Percentiles rank a stretch among this genome's conserved stretches.
These are phyloP conservation scores for Torymus auratus DNA, from an alignment of 2,888 invertebrate species.

Conservation along the genomic window DNA sequence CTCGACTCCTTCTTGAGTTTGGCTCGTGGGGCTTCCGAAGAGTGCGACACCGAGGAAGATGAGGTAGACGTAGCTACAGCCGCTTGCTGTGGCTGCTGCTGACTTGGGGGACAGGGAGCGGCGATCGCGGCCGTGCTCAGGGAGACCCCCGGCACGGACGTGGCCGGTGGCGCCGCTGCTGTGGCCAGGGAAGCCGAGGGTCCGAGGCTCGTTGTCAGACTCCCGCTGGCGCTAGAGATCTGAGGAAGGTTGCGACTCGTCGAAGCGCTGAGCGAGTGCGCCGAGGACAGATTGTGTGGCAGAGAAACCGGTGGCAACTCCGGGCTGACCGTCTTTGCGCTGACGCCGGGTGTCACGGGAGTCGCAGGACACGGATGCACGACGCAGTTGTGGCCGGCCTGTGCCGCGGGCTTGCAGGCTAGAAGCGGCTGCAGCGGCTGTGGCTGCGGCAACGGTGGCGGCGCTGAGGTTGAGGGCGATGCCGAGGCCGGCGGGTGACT, in stretches of 20 bases:
- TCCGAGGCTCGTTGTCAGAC: conserved; percentile 17
- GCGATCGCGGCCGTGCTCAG: too few relatives aligned
- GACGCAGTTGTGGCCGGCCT: conserved; percentile 65
- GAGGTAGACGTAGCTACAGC: conserved; percentile 57
- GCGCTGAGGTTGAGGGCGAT: conserved; percentile 72
- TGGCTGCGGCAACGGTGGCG: conserved; percentile 78
- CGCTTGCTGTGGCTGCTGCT: conserved; percentile 55
- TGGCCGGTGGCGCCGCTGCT: neutral
- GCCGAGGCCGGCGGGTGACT: conserved; percentile 82
- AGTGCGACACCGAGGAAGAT: conserved; percentile 59
- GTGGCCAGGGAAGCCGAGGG: too few relatives aligned
- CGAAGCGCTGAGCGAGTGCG: conserved; percentile 53
- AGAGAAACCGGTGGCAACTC: conserved; percentile 72
- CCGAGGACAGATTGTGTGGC: conserved; percentile 60
- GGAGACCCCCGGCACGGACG: conserved; percentile 49
- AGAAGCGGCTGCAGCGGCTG: conserved; percentile 82
- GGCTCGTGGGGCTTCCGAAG: conserved; percentile 64
- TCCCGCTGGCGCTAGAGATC: conserved; percentile 60
- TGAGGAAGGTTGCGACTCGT: conserved; percentile 57
- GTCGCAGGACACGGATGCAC: conserved; percentile 72
- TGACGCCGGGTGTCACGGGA: conserved; percentile 73
- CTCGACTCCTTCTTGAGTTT: conserved; percentile 71
- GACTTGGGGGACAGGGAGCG: conserved; percentile 20
- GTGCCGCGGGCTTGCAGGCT: conserved; percentile 57
- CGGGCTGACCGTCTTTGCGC: conserved; percentile 71